Conservation (phyloP, 2,888 invertebrate species). For the Drosophila aldrichi region DNA sequence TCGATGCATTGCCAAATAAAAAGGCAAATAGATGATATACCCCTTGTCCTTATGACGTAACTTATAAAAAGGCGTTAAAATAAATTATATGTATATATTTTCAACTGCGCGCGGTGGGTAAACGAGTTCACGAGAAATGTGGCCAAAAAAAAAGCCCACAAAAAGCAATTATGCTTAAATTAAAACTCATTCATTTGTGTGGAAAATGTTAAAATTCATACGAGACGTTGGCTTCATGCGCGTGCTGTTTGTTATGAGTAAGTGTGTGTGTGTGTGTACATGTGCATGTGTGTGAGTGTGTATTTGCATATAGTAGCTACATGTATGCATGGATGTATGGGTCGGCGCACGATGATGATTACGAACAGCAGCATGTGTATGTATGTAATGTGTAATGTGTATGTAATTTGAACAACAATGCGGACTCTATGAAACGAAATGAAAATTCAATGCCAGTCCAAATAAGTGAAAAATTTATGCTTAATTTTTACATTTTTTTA, state of each 20-base stretch:
- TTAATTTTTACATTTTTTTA: slow-evolving; percentile 36
- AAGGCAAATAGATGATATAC: slow-evolving; percentile 12
- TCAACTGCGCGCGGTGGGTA: slow-evolving; percentile 6
- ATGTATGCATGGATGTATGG: slow-evolving; percentile 17
- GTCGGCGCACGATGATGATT: slow-evolving; percentile 23
- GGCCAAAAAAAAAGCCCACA: slow-evolving; percentile 61
- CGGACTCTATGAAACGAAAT: slow-evolving; percentile 60
- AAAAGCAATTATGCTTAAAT: slow-evolving; percentile 81
- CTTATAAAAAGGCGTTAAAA: slow-evolving; percentile 46
- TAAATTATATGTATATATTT: slow-evolving; percentile 16
- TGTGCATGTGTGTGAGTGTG: slow-evolving; percentile 7
- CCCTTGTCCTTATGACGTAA: slow-evolving; percentile 8
- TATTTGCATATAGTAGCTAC: slow-evolving; percentile 17
- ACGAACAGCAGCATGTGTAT: slow-evolving; percentile 6
- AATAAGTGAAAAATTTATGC: slow-evolving; percentile 74
- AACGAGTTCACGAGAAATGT: slow-evolving; percentile 41
- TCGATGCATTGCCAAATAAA: neutral
- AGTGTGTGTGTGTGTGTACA: slow-evolving; percentile 11
- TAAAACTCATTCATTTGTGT: slow-evolving; percentile 80
- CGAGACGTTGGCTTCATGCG: slow-evolving; percentile 45
- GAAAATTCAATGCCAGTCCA: slow-evolving; percentile 71
- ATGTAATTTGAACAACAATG: slow-evolving; percentile 38
- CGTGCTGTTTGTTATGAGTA: slow-evolving; percentile 29
- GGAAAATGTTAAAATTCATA: slow-evolving; percentile 71
- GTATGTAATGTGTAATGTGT: slow-evolving; percentile 17